Conservation (phyloP, 1,140 invertebrate species). For the Cephus cinctus region DNA sequence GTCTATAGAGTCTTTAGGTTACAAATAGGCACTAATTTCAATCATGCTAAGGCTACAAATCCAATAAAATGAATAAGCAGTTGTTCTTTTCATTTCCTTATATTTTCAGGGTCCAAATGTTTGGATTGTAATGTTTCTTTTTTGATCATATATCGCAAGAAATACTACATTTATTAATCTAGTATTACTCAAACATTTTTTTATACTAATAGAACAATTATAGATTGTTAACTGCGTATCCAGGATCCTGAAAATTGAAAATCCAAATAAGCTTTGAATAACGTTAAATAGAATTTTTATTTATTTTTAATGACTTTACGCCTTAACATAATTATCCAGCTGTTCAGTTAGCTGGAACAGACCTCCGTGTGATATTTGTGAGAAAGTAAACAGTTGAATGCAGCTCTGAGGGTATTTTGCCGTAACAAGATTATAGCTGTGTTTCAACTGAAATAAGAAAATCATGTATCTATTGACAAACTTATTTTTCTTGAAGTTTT, state of each 20-base stretch:
- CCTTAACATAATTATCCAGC: too few species aligned
- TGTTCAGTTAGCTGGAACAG: conserved; percentile 12
- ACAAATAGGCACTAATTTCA: conserved; percentile 34
- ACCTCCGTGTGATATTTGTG: conserved; percentile 18
- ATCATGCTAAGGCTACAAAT: conserved; percentile 28
- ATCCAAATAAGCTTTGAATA: not conserved
- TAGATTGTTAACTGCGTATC: too few species aligned
- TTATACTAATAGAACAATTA: too few species aligned
- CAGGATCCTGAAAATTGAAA: not conserved
- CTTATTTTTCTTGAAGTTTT: too few species aligned
- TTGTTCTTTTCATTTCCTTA: conserved; percentile 7
- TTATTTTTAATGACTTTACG: conserved; percentile 5
- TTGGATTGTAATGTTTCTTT: conserved; percentile 7
- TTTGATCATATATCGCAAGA: too few species aligned
- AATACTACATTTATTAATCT: too few species aligned
- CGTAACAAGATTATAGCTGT: conserved; percentile 12
- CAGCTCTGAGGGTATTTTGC: conserved; percentile 3
- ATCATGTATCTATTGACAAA: conserved; percentile 5
- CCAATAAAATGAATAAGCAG: conserved; percentile 24
- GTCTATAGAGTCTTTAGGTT: conserved; percentile 21
- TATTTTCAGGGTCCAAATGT: conserved; percentile 21
- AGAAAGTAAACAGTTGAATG: conserved; percentile 10
- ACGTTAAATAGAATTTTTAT: not conserved
- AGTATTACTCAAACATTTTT: too few species aligned
- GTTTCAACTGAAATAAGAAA: conserved; percentile 5